Conservation (phyloP, 2,797 vertebrate genomes). For the Sebastes taczanowskii region DNA sequence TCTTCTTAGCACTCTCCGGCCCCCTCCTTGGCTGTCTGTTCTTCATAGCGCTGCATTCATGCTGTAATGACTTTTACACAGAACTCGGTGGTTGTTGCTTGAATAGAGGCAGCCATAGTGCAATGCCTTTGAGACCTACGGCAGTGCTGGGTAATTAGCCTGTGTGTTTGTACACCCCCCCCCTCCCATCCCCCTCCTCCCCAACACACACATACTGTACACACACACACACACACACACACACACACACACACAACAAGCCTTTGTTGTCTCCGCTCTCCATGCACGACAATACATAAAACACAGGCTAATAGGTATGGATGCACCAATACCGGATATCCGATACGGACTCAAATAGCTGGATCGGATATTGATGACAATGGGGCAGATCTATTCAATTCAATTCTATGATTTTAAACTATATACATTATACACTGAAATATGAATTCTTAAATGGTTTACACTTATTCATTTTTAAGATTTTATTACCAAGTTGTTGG, state of each 20-base stretch:
- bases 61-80: slow-evolving; percentile 84
- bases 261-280: slow-evolving; percentile 73
- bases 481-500: too few relatives aligned
- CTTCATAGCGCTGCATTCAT: slow-evolving; percentile 73
- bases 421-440: too few relatives aligned
- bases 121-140: slow-evolving; percentile 81
- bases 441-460: too few relatives aligned
- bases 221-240: slow-evolving; percentile 1
- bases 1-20: not conserved
- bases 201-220: slow-evolving; percentile 26
- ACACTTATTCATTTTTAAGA: too few relatives aligned
- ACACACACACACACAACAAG: slow-evolving; percentile 38
- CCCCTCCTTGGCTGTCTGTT: slow-evolving; percentile 39
- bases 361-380: too few relatives aligned
- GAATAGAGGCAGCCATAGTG: slow-evolving; percentile 79
- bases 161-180: slow-evolving; percentile 77
- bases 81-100: slow-evolving; percentile 74
- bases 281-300: slow-evolving; percentile 62
- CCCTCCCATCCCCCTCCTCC: not conserved
- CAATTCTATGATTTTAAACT: too few relatives aligned
- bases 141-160: slow-evolving; percentile 82
- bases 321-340: not conserved
- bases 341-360: too few relatives aligned
- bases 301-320: slow-evolving; percentile 21
- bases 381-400: too few relatives aligned